Percentiles rank a stretch among this genome's conserved stretches.
Conservation (phyloP, 2,113 vertebrate genomes). For the Harpagus bidentatus region DNA sequence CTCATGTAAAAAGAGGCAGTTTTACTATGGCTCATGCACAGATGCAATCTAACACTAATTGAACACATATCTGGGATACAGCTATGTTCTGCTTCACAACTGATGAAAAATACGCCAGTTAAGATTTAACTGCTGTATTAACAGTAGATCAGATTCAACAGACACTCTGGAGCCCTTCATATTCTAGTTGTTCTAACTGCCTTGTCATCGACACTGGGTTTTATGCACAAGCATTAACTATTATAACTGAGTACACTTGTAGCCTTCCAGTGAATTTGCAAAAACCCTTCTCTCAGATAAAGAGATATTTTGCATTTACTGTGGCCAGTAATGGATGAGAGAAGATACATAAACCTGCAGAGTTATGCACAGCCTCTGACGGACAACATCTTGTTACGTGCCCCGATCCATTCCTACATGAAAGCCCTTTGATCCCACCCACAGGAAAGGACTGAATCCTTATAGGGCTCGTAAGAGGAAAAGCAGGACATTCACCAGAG, state of each 20-base stretch:
- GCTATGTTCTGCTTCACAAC: background rate
- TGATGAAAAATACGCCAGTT: background rate
- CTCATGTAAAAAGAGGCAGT: background rate
- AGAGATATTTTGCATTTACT: background rate
- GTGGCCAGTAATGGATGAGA: background rate
- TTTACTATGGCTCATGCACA: constrained; percentile 3
- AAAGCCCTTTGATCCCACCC: constrained; percentile 4
- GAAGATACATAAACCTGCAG: background rate
- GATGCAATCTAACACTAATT: constrained; percentile 27
- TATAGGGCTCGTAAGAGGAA: constrained; percentile 16
- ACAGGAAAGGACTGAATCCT: background rate
- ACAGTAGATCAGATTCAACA: background rate
- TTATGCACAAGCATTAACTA: background rate
- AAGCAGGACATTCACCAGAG: constrained; percentile 31
- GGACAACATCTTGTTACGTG: background rate
- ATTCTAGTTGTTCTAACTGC: background rate
- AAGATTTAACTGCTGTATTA: background rate
- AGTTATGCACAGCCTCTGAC: background rate
- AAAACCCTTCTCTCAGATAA: background rate
- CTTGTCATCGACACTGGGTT: background rate
- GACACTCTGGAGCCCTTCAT: background rate
- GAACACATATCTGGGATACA: background rate
- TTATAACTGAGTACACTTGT: background rate
- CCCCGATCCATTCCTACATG: accelerated
- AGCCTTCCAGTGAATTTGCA: background rate